Conservation (phyloP, 2,797 vertebrate genomes). For the Paratrypauchen microcephalus region DNA sequence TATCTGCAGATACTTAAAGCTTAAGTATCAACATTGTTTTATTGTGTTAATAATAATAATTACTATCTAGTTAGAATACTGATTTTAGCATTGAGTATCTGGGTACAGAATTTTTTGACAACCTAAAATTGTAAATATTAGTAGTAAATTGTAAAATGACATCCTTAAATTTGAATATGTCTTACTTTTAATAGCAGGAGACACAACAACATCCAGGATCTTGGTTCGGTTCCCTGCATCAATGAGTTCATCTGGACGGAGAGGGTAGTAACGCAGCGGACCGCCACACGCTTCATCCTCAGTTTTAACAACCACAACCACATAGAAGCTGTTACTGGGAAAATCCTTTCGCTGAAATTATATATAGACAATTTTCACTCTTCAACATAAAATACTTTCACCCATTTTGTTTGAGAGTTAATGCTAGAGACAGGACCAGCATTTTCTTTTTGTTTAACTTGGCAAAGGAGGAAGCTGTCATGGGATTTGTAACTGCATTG, state of each 20-base stretch:
- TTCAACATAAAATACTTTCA: not conserved
- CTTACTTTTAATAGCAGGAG: slow-evolving; percentile 89
- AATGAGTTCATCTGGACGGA: slow-evolving; percentile 84
- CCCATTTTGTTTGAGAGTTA: not conserved
- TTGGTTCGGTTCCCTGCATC: slow-evolving; percentile 92
- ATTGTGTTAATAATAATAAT: no score
- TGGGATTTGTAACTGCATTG: not conserved
- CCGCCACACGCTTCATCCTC: slow-evolving; percentile 94
- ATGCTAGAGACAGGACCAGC: not conserved
- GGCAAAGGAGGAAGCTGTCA: not conserved
- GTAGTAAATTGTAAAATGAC: not conserved
- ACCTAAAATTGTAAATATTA: not conserved
- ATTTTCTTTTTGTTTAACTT: no score
- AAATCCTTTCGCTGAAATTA: slow-evolving; percentile 89
- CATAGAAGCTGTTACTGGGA: slow-evolving; percentile 94
- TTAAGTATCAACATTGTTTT: no score
- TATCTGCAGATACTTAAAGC: no score
- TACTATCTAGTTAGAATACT: no score
- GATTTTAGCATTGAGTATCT: no score
- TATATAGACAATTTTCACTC: not conserved
- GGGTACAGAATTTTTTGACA: not conserved
- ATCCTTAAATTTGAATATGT: not conserved
- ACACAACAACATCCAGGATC: slow-evolving; percentile 85
- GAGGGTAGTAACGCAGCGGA: slow-evolving; percentile 87
- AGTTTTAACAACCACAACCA: slow-evolving; percentile 96